These are phyloP conservation scores for Ophion costatus DNA, from an alignment of 2,888 invertebrate species.

Conservation along the genomic window DNA sequence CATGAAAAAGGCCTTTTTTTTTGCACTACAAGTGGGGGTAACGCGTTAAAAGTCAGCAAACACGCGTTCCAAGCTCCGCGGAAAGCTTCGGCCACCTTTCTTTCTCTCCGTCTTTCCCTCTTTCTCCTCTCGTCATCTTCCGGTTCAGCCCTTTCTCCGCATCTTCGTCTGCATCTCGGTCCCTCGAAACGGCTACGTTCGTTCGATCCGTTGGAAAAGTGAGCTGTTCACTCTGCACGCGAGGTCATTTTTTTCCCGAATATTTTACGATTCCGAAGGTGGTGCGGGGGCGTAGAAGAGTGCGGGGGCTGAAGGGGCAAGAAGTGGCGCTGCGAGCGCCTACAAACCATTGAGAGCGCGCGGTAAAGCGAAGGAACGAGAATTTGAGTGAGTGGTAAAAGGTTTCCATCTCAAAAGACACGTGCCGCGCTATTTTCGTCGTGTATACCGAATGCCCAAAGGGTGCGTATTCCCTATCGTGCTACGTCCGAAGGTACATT, in stretches of 20 bases:
- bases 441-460: neutral
- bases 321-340: constrained; percentile 20
- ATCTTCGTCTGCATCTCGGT: neutral
- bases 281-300: constrained; percentile 66
- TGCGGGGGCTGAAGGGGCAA: constrained; percentile 58
- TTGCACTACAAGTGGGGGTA: too few relatives aligned
- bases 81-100: constrained; percentile 28
- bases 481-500: neutral
- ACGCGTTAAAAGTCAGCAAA: constrained; percentile 71
- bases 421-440: constrained; percentile 57
- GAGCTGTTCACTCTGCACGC: neutral
- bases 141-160: neutral
- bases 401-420: constrained; percentile 77
- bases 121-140: neutral
- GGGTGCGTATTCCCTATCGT: constrained; percentile 2
- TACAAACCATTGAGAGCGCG: constrained; percentile 41
- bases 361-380: constrained; percentile 36
- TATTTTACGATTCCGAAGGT: constrained; percentile 70
- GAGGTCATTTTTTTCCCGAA: constrained; percentile 71
- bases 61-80: constrained; percentile 70
- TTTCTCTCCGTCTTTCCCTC: neutral
- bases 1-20: too few relatives aligned
- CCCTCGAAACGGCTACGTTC: neutral
- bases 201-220: constrained; percentile 19
- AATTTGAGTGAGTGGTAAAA: constrained; percentile 76